Evolutionary conservation across 53 echinoderm and acorn worm species (phyloP), one percentile per base, ranked within the genome.

Genomic region (Holothuria scabra): DNA sequence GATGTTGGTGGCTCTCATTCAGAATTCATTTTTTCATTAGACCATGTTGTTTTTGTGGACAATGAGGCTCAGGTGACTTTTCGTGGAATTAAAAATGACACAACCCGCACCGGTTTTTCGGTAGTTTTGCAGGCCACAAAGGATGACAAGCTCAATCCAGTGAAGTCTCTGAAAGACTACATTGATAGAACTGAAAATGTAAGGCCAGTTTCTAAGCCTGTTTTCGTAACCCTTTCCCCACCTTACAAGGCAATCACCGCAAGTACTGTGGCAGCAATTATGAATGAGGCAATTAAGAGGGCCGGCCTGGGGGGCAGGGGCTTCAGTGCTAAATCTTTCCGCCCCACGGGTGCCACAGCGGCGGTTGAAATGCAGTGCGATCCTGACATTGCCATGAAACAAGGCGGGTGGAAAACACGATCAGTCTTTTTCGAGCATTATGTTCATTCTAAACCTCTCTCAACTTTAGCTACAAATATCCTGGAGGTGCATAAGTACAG

Each of bases 111-210:
- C 20, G 58, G 12, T 12, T 12, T 20, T 20, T 14, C 12, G 20
- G 58, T 57, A 57, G 12, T 20, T 57, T 57, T 57, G 12, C 58
- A 57, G 12, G 58, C 12, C 12, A 20, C 20, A 20, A 57, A 57
- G 20, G 20, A 57, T 57, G 58, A 57, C 58, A 57, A 12, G 12
- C 58, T 20, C 58, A 60, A 63, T 46, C 82, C 82, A 65, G 60
- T 60, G 28, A 46, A 82, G 82, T 37, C 82, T 8, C 64, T 82
- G 35, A 82, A 44, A 25, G 65, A 25, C 19, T 60, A 82, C 63
- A 20, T 82, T 41, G 20, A 31, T 23, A 49, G 82, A 44, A 29
- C 82, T 35, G 60, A 82, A 28, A 31, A 29, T 62, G 59, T 25
- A 37, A 60, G 65, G 26, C 82, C 82, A 19, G 14, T 1, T 30